Evolutionary conservation across 2,888 invertebrate species (phyloP).

Genomic region (Mythimna loreyi): DNA sequence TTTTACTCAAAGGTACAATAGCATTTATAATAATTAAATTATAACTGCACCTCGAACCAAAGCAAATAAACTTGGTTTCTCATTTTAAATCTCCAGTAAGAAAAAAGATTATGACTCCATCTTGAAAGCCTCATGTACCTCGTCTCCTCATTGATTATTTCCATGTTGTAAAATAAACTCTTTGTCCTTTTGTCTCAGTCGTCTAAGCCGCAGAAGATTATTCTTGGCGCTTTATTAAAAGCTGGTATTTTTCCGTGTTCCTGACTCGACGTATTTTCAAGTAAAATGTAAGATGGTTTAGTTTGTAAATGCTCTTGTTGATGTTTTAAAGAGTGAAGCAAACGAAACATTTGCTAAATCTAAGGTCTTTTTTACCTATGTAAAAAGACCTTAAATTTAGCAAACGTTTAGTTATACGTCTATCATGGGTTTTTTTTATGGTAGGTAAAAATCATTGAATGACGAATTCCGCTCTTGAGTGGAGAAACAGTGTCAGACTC

Average conservation of each 20-base stretch:
- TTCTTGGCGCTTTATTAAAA: slow-evolving; percentile 66
- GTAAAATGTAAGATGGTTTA: slow-evolving; percentile 29
- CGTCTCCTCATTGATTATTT: slow-evolving; percentile 70
- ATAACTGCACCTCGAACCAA: not conserved
- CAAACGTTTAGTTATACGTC: too few species aligned
- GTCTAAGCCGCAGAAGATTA: slow-evolving; percentile 67
- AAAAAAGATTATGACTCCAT: slow-evolving; percentile 20
- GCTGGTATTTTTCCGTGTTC: slow-evolving; percentile 53
- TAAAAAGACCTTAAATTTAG: too few species aligned
- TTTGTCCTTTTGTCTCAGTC: slow-evolving; percentile 71
- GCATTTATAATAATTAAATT: not conserved
- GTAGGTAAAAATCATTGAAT: too few species aligned
- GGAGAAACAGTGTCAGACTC: too few species aligned
- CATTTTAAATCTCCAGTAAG: not conserved
- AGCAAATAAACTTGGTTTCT: not conserved
- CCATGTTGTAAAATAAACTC: slow-evolving; percentile 71
- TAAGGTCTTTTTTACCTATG: too few species aligned
- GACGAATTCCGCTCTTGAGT: too few species aligned
- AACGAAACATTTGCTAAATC: too few species aligned
- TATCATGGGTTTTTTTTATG: too few species aligned
- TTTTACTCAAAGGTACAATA: too few species aligned
- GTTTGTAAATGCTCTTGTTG: slow-evolving; percentile 20
- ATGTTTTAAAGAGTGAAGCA: slow-evolving; percentile 5
- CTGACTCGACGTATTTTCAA: slow-evolving; percentile 41
- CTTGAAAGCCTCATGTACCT: slow-evolving; percentile 27